These are phyloP conservation scores for Acyrthosiphon pisum DNA, from an alignment of 1,140 invertebrate species.

Conservation along the genomic window DNA sequence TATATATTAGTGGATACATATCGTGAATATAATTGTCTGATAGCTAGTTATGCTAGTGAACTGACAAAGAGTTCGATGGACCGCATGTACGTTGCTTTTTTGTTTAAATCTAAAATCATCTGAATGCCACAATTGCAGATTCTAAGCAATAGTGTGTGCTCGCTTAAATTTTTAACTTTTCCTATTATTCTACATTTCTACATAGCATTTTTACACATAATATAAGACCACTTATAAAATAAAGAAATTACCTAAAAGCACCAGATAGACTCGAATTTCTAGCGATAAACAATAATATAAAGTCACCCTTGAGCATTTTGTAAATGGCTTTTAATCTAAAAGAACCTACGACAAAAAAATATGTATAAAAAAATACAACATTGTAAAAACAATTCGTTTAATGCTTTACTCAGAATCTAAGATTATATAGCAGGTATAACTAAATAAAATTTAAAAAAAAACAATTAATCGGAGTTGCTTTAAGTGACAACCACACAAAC, in stretches of 20 bases:
- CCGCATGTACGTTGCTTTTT: neutral
- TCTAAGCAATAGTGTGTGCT: neutral
- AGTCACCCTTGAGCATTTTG: neutral
- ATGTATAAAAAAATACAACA: neutral
- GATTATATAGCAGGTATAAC: neutral
- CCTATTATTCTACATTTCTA: too few species aligned
- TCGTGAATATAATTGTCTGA: neutral
- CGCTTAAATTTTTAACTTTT: neutral
- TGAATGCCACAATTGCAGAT: neutral
- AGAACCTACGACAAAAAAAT: neutral
- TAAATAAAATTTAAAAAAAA: neutral
- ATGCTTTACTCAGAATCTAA: neutral
- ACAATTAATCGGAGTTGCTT: neutral
- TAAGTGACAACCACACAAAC: too few species aligned
- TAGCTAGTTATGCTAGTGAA: neutral
- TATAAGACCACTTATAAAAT: too few species aligned
- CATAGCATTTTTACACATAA: too few species aligned
- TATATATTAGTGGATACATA: neutral
- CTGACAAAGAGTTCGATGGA: neutral
- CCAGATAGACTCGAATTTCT: too few species aligned
- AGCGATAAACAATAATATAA: too few species aligned
- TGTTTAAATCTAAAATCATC: neutral
- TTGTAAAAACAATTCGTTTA: neutral
- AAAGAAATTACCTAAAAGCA: too few species aligned
- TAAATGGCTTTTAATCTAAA: too few species aligned